Evolutionary conservation across 1,140 invertebrate genomes (phyloP).

Genomic region (Brachionus koreanus): DNA sequence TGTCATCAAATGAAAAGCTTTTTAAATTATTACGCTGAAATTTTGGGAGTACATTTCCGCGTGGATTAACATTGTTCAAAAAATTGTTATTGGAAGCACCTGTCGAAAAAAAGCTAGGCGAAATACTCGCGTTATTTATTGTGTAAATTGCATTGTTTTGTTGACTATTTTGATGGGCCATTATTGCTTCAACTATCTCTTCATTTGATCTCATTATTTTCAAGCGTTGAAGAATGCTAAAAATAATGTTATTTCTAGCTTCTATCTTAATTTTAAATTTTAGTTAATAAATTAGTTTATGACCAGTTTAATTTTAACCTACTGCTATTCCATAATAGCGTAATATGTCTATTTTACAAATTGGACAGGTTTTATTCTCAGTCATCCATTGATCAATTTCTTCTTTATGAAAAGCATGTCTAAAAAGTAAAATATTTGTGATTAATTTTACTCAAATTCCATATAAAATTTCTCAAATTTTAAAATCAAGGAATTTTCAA

Average conservation of each 20-base stretch:
- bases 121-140: background rate
- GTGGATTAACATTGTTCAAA: background rate
- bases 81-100: background rate
- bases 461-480: background rate
- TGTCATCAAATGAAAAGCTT: constrained; percentile 31
- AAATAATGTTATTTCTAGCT: background rate
- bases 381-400: constrained; percentile 91
- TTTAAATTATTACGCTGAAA: constrained; percentile 13
- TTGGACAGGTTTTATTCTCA: constrained; percentile 86
- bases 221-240: background rate
- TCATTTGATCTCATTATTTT: background rate
- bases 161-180: constrained; percentile 6
- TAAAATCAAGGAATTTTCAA: too few relatives aligned
- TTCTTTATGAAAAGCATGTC: constrained; percentile 84
- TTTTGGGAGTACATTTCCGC: background rate
- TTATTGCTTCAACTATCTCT: constrained; percentile 13
- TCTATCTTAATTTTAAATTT: background rate
- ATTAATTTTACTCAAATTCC: too few relatives aligned
- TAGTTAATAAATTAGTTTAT: background rate
- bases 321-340: constrained; percentile 72
- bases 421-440: constrained; percentile 52
- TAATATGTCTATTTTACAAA: constrained; percentile 91
- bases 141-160: background rate
- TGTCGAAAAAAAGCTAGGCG: background rate
- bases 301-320: background rate